A percentile compares a stretch with the other conserved stretches of the same genome.
These are phyloP conservation scores for Pachyuromys duprasi DNA, from an alignment of 2,797 vertebrate species.

Conservation along the genomic window DNA sequence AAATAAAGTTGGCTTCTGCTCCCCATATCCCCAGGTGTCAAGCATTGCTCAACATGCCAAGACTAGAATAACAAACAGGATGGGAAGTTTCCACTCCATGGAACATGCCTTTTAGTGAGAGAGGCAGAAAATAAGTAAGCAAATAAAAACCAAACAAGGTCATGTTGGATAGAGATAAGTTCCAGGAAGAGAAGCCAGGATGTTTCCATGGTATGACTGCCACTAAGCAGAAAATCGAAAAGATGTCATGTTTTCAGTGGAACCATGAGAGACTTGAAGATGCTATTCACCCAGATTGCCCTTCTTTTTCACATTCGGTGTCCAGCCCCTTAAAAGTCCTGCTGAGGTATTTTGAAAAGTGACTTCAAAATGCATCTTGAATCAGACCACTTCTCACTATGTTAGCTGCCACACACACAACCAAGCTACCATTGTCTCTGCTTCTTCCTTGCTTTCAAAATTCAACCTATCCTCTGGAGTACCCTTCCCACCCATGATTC, in stretches of 20 bases:
- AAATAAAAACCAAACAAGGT: conserved; percentile 35
- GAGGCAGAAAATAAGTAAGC: conserved; percentile 33
- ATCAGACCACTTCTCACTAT: background rate
- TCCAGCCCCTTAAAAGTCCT: background rate
- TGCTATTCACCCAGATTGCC: background rate
- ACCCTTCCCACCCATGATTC: background rate
- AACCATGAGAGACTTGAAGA: background rate
- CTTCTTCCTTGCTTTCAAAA: background rate
- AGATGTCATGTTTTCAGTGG: background rate
- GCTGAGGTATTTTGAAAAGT: background rate
- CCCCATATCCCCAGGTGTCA: background rate
- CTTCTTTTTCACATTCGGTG: background rate
- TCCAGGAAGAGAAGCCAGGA: conserved; percentile 27
- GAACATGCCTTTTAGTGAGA: background rate
- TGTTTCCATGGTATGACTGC: accelerated
- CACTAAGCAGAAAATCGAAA: background rate
- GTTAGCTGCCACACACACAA: background rate
- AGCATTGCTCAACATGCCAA: background rate
- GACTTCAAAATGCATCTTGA: background rate
- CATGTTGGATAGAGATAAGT: background rate
- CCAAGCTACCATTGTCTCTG: background rate
- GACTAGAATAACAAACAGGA: background rate
- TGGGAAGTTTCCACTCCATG: background rate
- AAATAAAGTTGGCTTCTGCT: conserved; percentile 5
- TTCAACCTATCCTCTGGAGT: background rate